Conservation (phyloP, 2,797 vertebrate genomes). For the Euthynnus affinis region DNA sequence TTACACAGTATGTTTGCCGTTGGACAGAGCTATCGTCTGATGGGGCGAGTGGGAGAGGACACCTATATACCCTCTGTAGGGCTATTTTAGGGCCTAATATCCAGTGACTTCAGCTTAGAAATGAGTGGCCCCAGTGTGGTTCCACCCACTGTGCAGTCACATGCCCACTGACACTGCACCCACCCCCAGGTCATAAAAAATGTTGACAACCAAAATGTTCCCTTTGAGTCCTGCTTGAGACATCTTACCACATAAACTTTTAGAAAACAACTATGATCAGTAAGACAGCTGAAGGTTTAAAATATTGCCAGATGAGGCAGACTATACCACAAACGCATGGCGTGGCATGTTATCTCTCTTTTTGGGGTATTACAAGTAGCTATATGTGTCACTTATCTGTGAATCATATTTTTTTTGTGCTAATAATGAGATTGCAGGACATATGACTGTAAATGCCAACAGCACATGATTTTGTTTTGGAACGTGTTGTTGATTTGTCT, state of each 20-base stretch:
- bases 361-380: neutral
- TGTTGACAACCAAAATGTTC: constrained; percentile 72
- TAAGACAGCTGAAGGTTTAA: neutral
- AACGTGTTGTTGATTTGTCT: constrained; percentile 33
- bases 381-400: neutral
- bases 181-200: constrained; percentile 66
- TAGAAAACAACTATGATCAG: constrained; percentile 41
- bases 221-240: constrained; percentile 23
- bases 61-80: constrained; percentile 83
- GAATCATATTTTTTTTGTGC: constrained; percentile 20
- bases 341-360: constrained; percentile 3
- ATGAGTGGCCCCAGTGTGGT: constrained; percentile 66
- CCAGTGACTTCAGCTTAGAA: constrained; percentile 82
- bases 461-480: constrained; percentile 30
- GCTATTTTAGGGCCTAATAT: constrained; percentile 94
- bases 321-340: neutral
- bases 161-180: constrained; percentile 63
- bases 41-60: constrained; percentile 35
- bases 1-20: constrained; percentile 28
- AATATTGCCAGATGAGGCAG: constrained; percentile 17
- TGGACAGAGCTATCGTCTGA: constrained; percentile 58
- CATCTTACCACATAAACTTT: constrained; percentile 36
- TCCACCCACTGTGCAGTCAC: constrained; percentile 73
- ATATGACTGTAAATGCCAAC: constrained; percentile 18
- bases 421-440: neutral